phyloP scores from a whole-genome alignment of 2,888 invertebrate genomes.

The Diaphora mendica region DNA sequence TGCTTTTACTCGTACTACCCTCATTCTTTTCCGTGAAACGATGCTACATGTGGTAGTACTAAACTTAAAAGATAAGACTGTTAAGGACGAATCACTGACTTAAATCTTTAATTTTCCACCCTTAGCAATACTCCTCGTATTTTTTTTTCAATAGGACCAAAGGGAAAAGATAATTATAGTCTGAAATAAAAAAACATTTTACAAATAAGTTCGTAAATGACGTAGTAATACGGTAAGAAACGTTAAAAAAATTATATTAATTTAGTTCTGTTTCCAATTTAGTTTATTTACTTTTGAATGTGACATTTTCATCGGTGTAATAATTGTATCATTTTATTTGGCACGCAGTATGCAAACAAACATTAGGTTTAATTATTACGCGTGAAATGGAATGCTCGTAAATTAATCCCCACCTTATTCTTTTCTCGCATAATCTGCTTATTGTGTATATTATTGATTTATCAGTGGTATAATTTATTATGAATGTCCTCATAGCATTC shows the following conservation, averaged over 20 bases:
- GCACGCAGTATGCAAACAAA: background rate
- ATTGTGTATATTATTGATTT: background rate
- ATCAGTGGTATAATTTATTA: background rate
- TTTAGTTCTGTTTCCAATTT: background rate
- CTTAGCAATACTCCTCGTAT: too few species aligned
- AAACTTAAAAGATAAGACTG: background rate
- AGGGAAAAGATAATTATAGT: background rate
- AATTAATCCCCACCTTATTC: background rate
- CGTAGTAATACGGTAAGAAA: background rate
- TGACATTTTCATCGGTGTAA: background rate
- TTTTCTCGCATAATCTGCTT: background rate
- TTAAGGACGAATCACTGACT: background rate
- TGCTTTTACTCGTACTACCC: slow-evolving; percentile 4
- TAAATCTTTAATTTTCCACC: too few species aligned
- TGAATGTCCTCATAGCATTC: background rate
- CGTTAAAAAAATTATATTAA: background rate
- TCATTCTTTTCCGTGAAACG: background rate
- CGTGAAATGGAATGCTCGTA: background rate
- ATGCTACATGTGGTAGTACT: background rate
- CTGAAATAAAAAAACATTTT: background rate
- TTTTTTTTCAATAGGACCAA: background rate
- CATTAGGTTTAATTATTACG: background rate
- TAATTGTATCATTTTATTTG: background rate
- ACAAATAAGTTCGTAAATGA: background rate
- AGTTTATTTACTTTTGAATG: background rate